Percentiles rank a stretch among this genome's conserved stretches.
Evolutionary conservation across 2,113 vertebrate genomes (phyloP).

Genomic region (Cromileptes altivelis): DNA sequence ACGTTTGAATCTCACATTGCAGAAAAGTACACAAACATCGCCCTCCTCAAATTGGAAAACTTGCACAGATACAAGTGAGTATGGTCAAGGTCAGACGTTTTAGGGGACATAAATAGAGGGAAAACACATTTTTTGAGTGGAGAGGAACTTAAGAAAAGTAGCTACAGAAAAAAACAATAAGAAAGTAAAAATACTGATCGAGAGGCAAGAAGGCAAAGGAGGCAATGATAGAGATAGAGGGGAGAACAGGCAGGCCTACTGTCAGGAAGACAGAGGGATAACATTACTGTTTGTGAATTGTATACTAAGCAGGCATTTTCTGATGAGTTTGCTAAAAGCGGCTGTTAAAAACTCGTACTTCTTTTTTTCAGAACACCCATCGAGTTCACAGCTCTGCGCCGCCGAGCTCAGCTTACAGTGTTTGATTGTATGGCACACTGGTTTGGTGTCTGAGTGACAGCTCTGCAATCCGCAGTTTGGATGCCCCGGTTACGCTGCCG

Average conservation of each 20-base stretch:
- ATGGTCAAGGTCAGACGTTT: too few relatives aligned
- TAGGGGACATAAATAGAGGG: too few relatives aligned
- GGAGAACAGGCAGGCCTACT: constrained; percentile 49
- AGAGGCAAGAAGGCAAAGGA: constrained; percentile 1
- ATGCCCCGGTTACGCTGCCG: neutral
- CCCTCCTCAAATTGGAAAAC: too few relatives aligned
- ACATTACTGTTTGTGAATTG: constrained; percentile 53
- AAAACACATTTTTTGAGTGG: too few relatives aligned
- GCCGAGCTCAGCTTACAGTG: constrained; percentile 40
- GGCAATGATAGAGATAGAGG: neutral
- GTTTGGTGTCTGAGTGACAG: constrained; percentile 39
- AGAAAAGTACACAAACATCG: too few relatives aligned
- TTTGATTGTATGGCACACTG: constrained; percentile 2
- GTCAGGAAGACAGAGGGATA: constrained; percentile 53
- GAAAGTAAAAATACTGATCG: neutral
- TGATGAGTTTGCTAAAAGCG: constrained; percentile 51
- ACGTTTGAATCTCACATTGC: too few relatives aligned
- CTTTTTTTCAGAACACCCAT: constrained; percentile 28
- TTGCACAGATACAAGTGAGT: too few relatives aligned
- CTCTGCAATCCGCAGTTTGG: constrained; percentile 4
- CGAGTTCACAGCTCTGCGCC: constrained; percentile 21
- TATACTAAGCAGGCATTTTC: constrained; percentile 40
- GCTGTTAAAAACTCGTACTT: constrained; percentile 41
- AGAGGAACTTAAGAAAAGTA: neutral
- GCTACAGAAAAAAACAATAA: neutral